phyloP scores from a whole-genome alignment of 2,888 invertebrate genomes.

The Noctua janthe region DNA sequence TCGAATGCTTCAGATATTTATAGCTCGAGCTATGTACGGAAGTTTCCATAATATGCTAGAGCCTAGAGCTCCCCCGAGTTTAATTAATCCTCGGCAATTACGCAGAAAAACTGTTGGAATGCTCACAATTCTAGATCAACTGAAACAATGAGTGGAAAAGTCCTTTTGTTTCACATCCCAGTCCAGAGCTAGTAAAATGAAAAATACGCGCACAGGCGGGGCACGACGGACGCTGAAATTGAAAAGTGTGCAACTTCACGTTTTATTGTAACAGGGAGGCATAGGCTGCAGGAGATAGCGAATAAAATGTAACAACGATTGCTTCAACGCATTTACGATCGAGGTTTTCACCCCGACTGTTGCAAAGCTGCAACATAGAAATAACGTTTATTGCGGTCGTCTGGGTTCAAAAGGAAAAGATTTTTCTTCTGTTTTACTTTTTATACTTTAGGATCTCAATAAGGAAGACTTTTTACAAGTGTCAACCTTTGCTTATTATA shows the following conservation, averaged over 20 bases:
- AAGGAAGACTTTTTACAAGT: slow-evolving; percentile 17
- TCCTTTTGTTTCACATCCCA: slow-evolving; percentile 83
- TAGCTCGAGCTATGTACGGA: slow-evolving; percentile 10
- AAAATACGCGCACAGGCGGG: slow-evolving; percentile 80
- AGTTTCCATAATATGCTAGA: slow-evolving; percentile 44
- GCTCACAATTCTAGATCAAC: slow-evolving; percentile 62
- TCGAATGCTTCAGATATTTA: slow-evolving; percentile 10
- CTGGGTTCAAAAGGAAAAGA: slow-evolving; percentile 25
- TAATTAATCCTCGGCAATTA: slow-evolving; percentile 61
- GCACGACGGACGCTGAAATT: slow-evolving; percentile 79
- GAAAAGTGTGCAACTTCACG: slow-evolving; percentile 84
- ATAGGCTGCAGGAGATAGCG: slow-evolving; percentile 76
- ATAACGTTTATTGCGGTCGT: slow-evolving; percentile 45
- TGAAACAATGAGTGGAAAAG: slow-evolving; percentile 82
- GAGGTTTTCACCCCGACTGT: slow-evolving; percentile 56
- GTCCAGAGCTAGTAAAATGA: slow-evolving; percentile 81
- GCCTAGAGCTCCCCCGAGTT: slow-evolving; percentile 41
- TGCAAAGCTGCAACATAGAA: slow-evolving; percentile 43
- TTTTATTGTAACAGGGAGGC: slow-evolving; percentile 79
- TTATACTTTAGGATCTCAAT: not conserved
- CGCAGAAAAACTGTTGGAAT: slow-evolving; percentile 60
- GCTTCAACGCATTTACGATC: slow-evolving; percentile 66
- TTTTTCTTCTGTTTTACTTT: not conserved
- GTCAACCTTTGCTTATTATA: slow-evolving; percentile 34
- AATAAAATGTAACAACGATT: slow-evolving; percentile 73